Percentiles rank a stretch among this genome's conserved stretches.
Conservation (phyloP, 2,113 vertebrate species). For the Xyrauchen texanus region DNA sequence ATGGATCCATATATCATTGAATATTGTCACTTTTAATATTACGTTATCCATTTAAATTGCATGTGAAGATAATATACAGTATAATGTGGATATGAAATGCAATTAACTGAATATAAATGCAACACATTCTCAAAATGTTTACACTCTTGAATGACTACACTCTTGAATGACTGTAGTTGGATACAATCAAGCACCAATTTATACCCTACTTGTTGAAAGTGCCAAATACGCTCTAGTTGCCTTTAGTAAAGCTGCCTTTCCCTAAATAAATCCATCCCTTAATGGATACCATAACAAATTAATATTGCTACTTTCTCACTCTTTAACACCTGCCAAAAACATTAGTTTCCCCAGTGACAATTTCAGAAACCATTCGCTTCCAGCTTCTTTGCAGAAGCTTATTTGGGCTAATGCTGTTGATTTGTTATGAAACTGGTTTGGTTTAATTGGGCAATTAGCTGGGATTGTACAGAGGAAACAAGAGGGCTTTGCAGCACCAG, state of each 20-base stretch:
- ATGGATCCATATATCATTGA: no score
- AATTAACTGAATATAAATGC: no score
- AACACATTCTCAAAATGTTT: no score
- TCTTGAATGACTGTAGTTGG: no score
- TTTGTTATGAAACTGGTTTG: conserved; percentile 60
- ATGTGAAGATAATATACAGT: no score
- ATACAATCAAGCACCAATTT: no score
- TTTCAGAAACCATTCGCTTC: neutral
- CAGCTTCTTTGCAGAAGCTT: conserved; percentile 3
- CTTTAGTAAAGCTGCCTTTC: neutral
- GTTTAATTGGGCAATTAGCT: conserved; percentile 57
- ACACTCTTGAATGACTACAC: no score
- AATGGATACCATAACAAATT: conserved; percentile 1
- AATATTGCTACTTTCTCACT: neutral
- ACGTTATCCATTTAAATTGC: no score
- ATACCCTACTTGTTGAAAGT: no score
- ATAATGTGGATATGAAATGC: no score
- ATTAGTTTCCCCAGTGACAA: conserved; percentile 20
- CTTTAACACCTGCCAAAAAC: conserved; percentile 2
- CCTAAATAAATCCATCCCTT: neutral
- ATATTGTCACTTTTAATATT: no score
- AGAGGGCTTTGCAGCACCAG: conserved; percentile 24
- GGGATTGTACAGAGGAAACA: conserved; percentile 56
- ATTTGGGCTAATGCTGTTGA: conserved; percentile 43
- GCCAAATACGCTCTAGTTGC: no score